Evolutionary conservation across 2,113 vertebrate genomes (phyloP), one percentile per base, ranked within the genome.

Genomic region (Microtus oregoni): DNA sequence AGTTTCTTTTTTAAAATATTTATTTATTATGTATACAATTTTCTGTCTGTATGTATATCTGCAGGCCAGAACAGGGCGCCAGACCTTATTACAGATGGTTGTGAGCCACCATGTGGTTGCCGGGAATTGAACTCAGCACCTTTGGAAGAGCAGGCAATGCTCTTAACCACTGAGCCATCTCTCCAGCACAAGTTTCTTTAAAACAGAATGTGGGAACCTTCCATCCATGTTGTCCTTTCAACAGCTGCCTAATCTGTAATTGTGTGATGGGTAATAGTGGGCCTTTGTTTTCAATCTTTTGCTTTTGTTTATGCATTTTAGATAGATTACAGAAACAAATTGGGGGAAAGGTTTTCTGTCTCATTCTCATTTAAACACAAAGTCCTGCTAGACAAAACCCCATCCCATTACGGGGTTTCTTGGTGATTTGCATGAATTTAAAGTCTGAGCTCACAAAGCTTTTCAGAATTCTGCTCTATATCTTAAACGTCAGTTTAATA

Each of bases 201-300:
- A 55, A 68, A 58, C 44, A 15, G n/a, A 76, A 19, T 26, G 87
- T 38, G 44, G 26, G 85, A 63, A 91, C 41, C 12, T 22, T 79
- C 86, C 81, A 8, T 78, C 86, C 22, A 7, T 81, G 82, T 77
- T 82, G 47, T 58, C 83, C 38, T 92, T 86, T 67, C 63, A 89
- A 47, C 7, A 32, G 41, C 32, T 68, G 5, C 68, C 1, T 67
- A 65, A 55, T 65, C 28, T 70, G 58, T 24, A 47, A 38, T 41
- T 78, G 11, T 14, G 4, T 89, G 44, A 10, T 89, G 52, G 67
- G 19, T 83, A 73, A 22, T 30, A 20, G 50, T 7, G 83, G 14
- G 32, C 81, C 61, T 91, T 89, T 73, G 32, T 72, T 96, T 82
- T 79, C 61, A 92, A 68, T 87, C 67, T 90, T 93, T 68, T 86